These are phyloP conservation scores for Drosophila willistoni DNA, from an alignment of 1,140 invertebrate genomes.

Conservation along the genomic window DNA sequence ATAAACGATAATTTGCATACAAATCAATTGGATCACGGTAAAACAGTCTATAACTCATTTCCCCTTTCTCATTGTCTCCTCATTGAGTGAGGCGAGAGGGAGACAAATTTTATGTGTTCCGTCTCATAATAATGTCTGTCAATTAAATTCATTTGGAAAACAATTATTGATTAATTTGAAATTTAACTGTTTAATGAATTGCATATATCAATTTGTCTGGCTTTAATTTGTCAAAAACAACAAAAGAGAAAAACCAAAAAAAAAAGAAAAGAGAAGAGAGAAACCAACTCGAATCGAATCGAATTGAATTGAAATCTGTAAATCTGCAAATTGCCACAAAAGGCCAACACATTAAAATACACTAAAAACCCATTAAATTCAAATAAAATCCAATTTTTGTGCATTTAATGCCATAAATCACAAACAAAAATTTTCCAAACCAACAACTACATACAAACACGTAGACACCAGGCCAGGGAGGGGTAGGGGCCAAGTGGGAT, in stretches of 20 bases:
- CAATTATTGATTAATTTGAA: conserved; percentile 3
- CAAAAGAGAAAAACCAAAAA: conserved; percentile 13
- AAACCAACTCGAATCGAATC: conserved; percentile 17
- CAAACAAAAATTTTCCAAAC: conserved; percentile 57
- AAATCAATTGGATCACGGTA: too few relatives aligned
- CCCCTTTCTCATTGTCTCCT: too few relatives aligned
- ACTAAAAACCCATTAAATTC: conserved; percentile 80
- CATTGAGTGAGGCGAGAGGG: too few relatives aligned
- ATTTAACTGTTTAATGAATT: conserved; percentile 8
- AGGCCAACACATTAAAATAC: conserved; percentile 75
- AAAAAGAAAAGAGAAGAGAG: conserved; percentile 23
- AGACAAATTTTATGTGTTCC: background rate
- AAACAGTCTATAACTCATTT: too few relatives aligned
- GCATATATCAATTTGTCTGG: conserved; percentile 12
- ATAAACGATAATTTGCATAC: too few relatives aligned
- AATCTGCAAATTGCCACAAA: conserved; percentile 69
- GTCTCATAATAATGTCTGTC: background rate
- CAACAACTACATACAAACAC: conserved; percentile 14
- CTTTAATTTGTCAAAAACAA: conserved; percentile 41
- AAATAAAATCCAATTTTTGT: conserved; percentile 79
- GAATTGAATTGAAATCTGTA: conserved; percentile 51
- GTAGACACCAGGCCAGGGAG: background rate
- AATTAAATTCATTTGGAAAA: conserved; percentile 8
- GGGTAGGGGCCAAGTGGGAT: too few relatives aligned
- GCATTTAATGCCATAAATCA: conserved; percentile 80